phyloP scores from a whole-genome alignment of 2,888 invertebrate species.

The Xylota segnis region DNA sequence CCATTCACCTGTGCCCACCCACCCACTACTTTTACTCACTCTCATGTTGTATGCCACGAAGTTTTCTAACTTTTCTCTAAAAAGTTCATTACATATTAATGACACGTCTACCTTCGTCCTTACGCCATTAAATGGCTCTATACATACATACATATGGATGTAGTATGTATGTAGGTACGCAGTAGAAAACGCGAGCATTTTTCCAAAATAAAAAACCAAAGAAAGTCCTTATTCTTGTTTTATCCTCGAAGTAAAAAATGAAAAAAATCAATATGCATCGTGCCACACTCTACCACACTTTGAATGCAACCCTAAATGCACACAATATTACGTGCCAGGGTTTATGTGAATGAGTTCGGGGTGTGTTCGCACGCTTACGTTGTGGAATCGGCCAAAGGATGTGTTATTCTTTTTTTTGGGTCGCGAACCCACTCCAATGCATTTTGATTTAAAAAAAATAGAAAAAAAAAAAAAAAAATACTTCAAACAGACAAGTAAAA shows the following conservation, averaged over 20 bases:
- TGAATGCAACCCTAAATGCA: constrained; percentile 66
- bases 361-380: constrained; percentile 33
- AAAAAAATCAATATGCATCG: constrained; percentile 66
- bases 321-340: constrained; percentile 57
- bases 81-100: constrained; percentile 73
- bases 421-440: constrained; percentile 23
- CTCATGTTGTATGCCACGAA: constrained; percentile 33
- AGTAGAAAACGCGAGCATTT: constrained; percentile 13
- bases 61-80: constrained; percentile 66
- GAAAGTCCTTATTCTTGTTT: constrained; percentile 17
- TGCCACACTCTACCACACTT: constrained; percentile 29
- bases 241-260: neutral
- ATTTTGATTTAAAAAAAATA: constrained; percentile 13
- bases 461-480: constrained; percentile 1
- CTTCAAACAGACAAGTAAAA: constrained; percentile 50
- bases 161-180: neutral
- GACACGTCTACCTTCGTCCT: constrained; percentile 72
- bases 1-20: constrained; percentile 17
- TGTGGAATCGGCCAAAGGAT: neutral
- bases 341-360: constrained; percentile 49
- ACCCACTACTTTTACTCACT: constrained; percentile 9
- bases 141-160: no score
- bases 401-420: constrained; percentile 26
- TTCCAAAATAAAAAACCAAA: constrained; percentile 7
- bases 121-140: constrained; percentile 60